Percentiles rank a stretch among this genome's conserved stretches.
These are phyloP conservation scores for Pseudomugil tenellus DNA, from an alignment of 2,797 vertebrate species.

Conservation along the genomic window DNA sequence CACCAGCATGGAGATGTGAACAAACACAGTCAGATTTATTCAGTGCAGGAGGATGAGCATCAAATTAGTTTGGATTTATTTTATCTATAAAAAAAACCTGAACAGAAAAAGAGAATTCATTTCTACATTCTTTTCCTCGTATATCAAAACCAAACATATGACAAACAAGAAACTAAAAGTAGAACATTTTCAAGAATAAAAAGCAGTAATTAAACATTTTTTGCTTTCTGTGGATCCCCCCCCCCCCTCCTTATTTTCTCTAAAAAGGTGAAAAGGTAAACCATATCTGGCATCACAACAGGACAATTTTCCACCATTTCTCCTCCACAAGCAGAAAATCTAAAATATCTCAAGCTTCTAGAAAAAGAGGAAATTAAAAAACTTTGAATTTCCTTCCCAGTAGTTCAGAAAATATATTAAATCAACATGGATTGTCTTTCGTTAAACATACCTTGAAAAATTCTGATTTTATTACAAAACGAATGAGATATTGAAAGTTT, in stretches of 20 bases:
- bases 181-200: conserved; percentile 23
- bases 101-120: no score
- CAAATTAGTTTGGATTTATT: no score
- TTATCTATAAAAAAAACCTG: no score
- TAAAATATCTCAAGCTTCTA: background rate
- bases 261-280: conserved; percentile 53
- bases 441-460: no score
- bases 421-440: no score
- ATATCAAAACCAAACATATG: conserved; percentile 6
- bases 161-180: background rate
- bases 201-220: conserved; percentile 26
- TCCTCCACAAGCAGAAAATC: conserved; percentile 16
- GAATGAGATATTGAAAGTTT: background rate
- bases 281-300: conserved; percentile 19
- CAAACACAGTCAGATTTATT: no score
- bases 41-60: no score
- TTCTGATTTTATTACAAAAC: background rate
- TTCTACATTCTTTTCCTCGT: no score
- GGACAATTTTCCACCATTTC: background rate
- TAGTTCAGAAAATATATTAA: no score
- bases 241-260: conserved; percentile 10
- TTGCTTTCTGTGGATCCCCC: conserved; percentile 4
- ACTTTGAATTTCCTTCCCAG: no score
- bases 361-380: background rate
- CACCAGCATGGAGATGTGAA: no score